Base-by-base conservation (phyloP, 2,888 invertebrate genomes). In the Drosophila anceps region DNA sequence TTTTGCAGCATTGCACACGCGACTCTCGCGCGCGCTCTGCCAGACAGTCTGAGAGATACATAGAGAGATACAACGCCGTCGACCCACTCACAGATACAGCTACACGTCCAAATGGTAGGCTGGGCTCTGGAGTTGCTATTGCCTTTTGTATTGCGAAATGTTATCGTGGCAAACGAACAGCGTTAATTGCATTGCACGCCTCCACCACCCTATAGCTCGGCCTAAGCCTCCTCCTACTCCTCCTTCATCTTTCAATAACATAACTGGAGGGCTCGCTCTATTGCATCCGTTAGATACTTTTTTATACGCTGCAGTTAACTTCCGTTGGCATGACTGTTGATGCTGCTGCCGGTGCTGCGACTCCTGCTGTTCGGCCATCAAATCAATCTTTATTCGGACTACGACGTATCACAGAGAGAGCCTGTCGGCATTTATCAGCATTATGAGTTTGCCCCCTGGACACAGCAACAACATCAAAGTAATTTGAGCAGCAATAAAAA, bases 1-100 rank as follows among this genome's bases (percentile, higher is more conserved):
- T 86, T 88, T 90, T 86, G 88, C 86, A 90, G 86, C 88, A 85
- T 76, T 90, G 88, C 86, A 86, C 88, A 84, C 90, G 88, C 88
- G 88, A 87, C 84, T 82, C 90, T 82, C 82, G 84, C 84, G 71
- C 82, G 87, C 73, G 66, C 66, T 64, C 69, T 68, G 83, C 73
- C 84, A 81, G 69, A 88, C 76, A 74, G 88, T 78, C 85, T 69
- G 88, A 76, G 86, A 88, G 60, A 59, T 58, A 65, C 62, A n/a
- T n/a, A 72, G 59, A 51, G 66, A 65, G 55, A 54, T 53, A 59
- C 58, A 67, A 18, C 29, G 57, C 64, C 60, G 60, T 59, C 74
- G 58, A 58, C 55, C 61, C 63, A 62, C 72, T 59, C 64, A 73
- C 68, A 61, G n/a, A 51, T 44, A 69, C 29, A 70, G 18, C 24